phyloP scores from a whole-genome alignment of 2,797 vertebrate species.

The Toxotes lorentzi region DNA sequence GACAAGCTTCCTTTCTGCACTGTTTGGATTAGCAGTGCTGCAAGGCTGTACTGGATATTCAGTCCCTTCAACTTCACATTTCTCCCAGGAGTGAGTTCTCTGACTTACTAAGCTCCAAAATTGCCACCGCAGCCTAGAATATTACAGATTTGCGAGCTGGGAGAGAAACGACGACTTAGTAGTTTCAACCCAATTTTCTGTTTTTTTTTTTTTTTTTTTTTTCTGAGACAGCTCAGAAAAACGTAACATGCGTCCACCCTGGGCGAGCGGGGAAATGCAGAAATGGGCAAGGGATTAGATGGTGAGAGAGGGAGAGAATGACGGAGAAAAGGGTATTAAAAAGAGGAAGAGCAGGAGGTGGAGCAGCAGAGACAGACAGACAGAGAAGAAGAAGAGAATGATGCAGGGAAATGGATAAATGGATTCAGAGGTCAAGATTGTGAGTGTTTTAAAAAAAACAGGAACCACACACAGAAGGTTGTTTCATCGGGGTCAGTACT shows the following conservation, averaged over 20 bases:
- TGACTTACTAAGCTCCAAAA: conserved; percentile 65
- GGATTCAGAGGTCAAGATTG: conserved; percentile 29
- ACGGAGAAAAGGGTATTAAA: conserved; percentile 39
- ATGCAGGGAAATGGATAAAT: conserved; percentile 43
- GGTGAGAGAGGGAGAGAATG: conserved; percentile 26
- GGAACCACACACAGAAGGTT: conserved; percentile 15
- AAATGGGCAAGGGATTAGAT: conserved; percentile 61
- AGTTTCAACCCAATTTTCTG: conserved; percentile 66
- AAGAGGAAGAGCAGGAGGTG: conserved; percentile 26
- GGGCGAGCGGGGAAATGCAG: conserved; percentile 43
- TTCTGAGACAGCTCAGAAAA: conserved; percentile 55
- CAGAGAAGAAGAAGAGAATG: conserved; percentile 6
- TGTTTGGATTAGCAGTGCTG: conserved; percentile 59
- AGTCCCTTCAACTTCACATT: conserved; percentile 60
- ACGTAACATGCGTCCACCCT: conserved; percentile 59
- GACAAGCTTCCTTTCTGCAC: conserved; percentile 35
- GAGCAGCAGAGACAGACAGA: conserved; percentile 11
- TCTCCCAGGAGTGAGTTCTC: conserved; percentile 66
- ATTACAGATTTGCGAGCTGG: conserved; percentile 52
- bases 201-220: conserved; percentile 26
- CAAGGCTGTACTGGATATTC: conserved; percentile 41
- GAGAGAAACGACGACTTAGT: conserved; percentile 60
- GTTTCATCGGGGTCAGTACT: conserved; percentile 69
- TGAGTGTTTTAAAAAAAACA: background rate
- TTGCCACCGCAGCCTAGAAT: conserved; percentile 52